A percentile compares a stretch with the other conserved stretches of the same genome.
These are phyloP conservation scores for Xyrichtys novacula DNA, from an alignment of 2,797 vertebrate genomes.

Conservation along the genomic window DNA sequence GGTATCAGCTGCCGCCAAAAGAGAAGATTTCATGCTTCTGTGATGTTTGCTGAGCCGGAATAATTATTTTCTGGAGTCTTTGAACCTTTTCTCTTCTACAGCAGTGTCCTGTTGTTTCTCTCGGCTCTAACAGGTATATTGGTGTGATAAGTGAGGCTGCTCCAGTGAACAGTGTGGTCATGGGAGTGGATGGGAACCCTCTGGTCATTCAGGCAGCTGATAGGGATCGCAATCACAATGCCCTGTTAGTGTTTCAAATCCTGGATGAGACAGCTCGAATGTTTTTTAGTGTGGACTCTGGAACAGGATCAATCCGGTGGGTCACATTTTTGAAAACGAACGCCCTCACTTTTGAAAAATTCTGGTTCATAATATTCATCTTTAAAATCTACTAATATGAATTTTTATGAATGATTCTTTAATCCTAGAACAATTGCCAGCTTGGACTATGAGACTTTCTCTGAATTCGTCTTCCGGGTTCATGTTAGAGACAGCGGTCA, in stretches of 20 bases:
- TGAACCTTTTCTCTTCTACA: not conserved
- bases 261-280: conserved; percentile 89
- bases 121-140: conserved; percentile 80
- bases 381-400: no score
- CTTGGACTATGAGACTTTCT: conserved; percentile 93
- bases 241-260: conserved; percentile 93
- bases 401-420: conserved; percentile 11
- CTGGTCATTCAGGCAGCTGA: conserved; percentile 93
- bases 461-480: conserved; percentile 91
- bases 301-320: conserved; percentile 92
- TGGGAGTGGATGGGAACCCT: conserved; percentile 89
- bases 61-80: not conserved
- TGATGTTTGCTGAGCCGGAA: not conserved
- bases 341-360: no score
- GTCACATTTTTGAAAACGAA: not conserved
- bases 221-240: conserved; percentile 92
- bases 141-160: conserved; percentile 94
- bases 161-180: conserved; percentile 91
- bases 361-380: no score
- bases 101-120: not conserved
- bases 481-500: conserved; percentile 92
- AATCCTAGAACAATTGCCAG: conserved; percentile 86
- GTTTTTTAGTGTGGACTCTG: conserved; percentile 95
- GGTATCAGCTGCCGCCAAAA: conserved; percentile 75
- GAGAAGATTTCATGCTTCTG: not conserved